Base-by-base conservation (phyloP, 2,113 vertebrate genomes). In the Callorhinus ursinus region DNA sequence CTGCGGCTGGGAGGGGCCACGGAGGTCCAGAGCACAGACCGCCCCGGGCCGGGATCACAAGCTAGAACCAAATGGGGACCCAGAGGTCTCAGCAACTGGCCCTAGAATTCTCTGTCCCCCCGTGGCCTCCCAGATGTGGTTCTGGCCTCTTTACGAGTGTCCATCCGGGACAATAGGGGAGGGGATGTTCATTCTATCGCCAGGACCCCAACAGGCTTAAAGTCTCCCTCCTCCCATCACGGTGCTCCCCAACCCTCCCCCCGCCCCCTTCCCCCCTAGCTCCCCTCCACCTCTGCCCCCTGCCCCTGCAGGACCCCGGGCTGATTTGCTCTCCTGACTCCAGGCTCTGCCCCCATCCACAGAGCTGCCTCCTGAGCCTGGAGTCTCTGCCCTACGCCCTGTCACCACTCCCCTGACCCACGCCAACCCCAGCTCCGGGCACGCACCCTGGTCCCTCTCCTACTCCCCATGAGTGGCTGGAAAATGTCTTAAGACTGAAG, bases 1-100 rank as follows among this genome's bases (percentile, higher is more conserved):
- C 24, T 2, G 0, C 0, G 7, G 22, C 3, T 2, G 42, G 1
- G 2, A 26, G 31, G 16, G 36, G 18, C 15, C 42, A 4, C 19
- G 8, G 71, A 46, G 57, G 42, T 12, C 63, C 71, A 2, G 22
- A 5, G 18, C 0, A 0, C 24, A 1, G 55, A 42, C 16, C 3
- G 59, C 13, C 0, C 19, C 0, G 1, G 55, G 51, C 57, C n/a
- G 9, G 4, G 12, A 33, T 69, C 61, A 49, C 51, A 12, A 39
- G 55, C 72, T 39, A 7, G 63, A 67, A 0, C 65, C 31, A 0
- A 36, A 8, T 12, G 1, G 1, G 80, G 21, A 46, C 55, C 33
- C 31, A 11, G 51, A 9, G 5, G 7, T 12, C 26, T 46, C 15
- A 2, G 5, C 7, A 39, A 15, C 42, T 15, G 21, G 55, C 2